Conservation (phyloP, 2,797 vertebrate genomes). For the Crypturellus tataupa region DNA sequence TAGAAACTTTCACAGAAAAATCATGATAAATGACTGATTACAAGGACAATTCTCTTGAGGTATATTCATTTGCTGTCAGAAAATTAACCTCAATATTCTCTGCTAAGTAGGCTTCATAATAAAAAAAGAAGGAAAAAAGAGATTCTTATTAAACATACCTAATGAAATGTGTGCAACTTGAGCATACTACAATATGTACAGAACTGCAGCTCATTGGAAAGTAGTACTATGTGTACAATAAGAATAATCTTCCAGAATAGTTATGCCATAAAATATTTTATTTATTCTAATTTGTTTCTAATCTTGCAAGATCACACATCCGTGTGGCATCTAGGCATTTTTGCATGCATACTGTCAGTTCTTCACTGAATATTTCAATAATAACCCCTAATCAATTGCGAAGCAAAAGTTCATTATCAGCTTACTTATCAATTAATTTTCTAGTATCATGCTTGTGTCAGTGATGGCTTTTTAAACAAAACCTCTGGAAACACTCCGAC, state of each 20-base stretch:
- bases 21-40: background rate
- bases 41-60: background rate
- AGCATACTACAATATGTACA: background rate
- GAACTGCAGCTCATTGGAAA: background rate
- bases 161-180: background rate
- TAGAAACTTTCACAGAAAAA: background rate
- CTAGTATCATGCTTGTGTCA: background rate
- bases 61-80: background rate
- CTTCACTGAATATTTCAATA: constrained; percentile 9
- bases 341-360: background rate
- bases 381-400: background rate
- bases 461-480: background rate
- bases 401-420: constrained; percentile 21
- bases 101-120: background rate
- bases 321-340: background rate
- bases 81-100: background rate
- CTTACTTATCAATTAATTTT: background rate
- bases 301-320: background rate
- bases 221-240: background rate
- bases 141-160: background rate
- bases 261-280: constrained; percentile 1
- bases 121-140: background rate
- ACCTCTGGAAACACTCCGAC: background rate
- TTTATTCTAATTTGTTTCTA: background rate
- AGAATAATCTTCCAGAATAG: background rate